Evolutionary conservation across 2,113 vertebrate genomes (phyloP).

Genomic region (Chaetorhynchus papuensis): DNA sequence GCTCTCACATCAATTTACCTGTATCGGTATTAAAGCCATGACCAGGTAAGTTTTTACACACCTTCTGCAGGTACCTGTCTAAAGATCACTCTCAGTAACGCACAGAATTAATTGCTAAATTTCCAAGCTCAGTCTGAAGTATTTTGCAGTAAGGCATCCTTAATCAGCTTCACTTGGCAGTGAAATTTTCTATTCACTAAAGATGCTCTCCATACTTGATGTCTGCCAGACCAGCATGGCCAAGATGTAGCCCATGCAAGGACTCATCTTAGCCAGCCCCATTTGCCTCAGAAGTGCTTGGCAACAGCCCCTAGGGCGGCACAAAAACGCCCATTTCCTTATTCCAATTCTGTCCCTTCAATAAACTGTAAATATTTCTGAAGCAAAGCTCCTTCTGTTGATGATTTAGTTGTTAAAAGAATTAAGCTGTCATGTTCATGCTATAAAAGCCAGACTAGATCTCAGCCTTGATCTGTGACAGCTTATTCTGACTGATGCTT

Average conservation of each 20-base stretch:
- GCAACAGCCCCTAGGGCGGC: not conserved
- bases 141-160: not conserved
- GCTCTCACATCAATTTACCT: not conserved
- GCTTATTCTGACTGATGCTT: not conserved
- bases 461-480: not conserved
- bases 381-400: not conserved
- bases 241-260: rapidly evolving
- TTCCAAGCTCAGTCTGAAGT: not conserved
- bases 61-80: not conserved
- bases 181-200: not conserved
- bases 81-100: not conserved
- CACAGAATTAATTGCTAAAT: not conserved
- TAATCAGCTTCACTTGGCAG: not conserved
- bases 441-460: not conserved
- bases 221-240: not conserved
- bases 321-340: not conserved
- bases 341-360: not conserved
- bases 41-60: not conserved
- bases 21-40: not conserved
- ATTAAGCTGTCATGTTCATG: not conserved
- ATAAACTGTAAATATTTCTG: not conserved
- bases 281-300: not conserved
- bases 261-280: rapidly evolving
- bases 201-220: not conserved
- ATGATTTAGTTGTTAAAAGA: not conserved